Base-by-base conservation (phyloP, 2,113 vertebrate species). In the Channa maculata region DNA sequence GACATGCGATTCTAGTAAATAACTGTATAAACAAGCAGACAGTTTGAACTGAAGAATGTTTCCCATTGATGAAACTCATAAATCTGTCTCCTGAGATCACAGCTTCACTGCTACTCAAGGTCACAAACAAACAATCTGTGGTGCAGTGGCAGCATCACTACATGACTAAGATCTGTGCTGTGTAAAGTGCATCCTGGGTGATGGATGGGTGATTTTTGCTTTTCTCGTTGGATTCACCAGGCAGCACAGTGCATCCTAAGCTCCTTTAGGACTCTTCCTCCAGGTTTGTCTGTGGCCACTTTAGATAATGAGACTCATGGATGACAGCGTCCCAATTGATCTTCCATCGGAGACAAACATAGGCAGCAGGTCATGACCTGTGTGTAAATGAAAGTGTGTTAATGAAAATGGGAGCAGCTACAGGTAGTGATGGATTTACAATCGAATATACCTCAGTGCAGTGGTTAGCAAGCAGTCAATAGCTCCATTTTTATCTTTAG, bases 271-370 rank as follows among this genome's bases (percentile, higher is more conserved):
- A 74, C 60, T 80, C 83, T 51, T 52, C 37, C 53, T 64, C 15
- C 51, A 38, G 65, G 55, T 61, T 83, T 37, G 50, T 57, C 39
- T 37, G 48, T 57, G 57, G 59, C 67, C 88, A 89, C 90, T 91
- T 90, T 84, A 90, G 78, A 68, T 91, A 91, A 91, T 91, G 83
- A 91, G 71, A 76, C 54, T 69, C 53, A 12, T 6, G 48, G 44
- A 66, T 1, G 46, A 55, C 36, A 3, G 65, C 2, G 24, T 75
- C 74, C 54, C 4, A 10, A 84, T 69, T 77, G 69, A 89, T 90
- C 80, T 48, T 59, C 65, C 52, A 49, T 53, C 37, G 55, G n/a
- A 45, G 64, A 14, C 58, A 71, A 53, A 39, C 57, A 44, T 44
- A 52, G 44, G 36, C 65, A 48, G 69, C 6, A 41, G 87, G 84